These are phyloP conservation scores for Guaruba guarouba DNA, from an alignment of 2,113 vertebrate species.

Conservation along the genomic window DNA sequence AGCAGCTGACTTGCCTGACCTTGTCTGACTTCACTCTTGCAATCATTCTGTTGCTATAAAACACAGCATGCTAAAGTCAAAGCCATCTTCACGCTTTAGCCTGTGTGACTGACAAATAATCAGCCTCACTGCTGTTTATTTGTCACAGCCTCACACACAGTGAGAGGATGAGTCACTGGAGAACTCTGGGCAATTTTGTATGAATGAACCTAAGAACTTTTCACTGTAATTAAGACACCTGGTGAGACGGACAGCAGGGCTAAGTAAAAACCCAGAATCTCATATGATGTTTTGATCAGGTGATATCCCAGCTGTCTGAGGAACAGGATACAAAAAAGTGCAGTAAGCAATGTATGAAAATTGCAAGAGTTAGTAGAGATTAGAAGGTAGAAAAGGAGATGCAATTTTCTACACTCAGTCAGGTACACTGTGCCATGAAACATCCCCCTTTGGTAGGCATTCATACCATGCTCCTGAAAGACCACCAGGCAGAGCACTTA, in stretches of 20 bases:
- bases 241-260: not conserved
- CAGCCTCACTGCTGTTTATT: not conserved
- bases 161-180: not conserved
- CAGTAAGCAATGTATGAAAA: not conserved
- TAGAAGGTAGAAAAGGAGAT: not conserved
- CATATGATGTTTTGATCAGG: not conserved
- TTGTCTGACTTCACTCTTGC: not conserved
- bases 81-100: not conserved
- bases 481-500: not conserved
- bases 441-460: not conserved
- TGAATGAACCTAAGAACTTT: not conserved
- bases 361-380: not conserved
- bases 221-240: not conserved
- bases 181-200: not conserved
- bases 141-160: not conserved
- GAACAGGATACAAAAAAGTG: not conserved
- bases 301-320: not conserved
- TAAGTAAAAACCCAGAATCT: not conserved
- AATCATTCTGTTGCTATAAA: constrained; percentile 4
- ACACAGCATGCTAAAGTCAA: not conserved
- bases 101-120: not conserved
- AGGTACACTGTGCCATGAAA: not conserved
- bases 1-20: not conserved
- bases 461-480: not conserved
- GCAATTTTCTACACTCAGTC: not conserved